Evolutionary conservation across 1,140 invertebrate genomes (phyloP), one percentile per base, ranked within the genome.

Genomic region (Zaprionus inermis): DNA sequence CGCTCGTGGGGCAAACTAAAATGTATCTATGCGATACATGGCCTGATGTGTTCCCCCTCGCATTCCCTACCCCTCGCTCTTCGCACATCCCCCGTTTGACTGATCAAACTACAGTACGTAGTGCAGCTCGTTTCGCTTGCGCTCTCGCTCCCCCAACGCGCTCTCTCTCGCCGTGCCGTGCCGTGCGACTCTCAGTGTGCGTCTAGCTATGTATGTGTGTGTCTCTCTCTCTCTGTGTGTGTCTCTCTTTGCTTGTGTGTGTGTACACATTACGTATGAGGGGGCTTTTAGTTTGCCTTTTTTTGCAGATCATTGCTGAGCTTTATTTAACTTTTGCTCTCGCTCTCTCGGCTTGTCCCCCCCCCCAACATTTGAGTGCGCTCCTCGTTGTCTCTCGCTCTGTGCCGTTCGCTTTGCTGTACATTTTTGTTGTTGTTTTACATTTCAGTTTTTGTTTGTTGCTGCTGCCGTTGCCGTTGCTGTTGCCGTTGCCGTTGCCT

Each of bases 291-390:
- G 84, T 86, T 77, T 82, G 74, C 75, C 66, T 36, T 69, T 63
- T 77, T 89, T 80, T 89, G 81, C 84, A 88, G 83, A 88, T 88
- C 83, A 88, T 88, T 61, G 84, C 73, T 60, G 78, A 89, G 85
- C 85, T 89, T 89, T 89, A 89, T 89, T 89, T 89, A 89, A 89
- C 84, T 84, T 90, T 89, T 90, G 78, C 81, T 90, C 84, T 38
- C 36, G 9, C 36, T 38, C 36, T 36, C 34, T 36, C 34, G n/a
- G n/a, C n/a, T n/a, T n/a, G n/a, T n/a, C n/a, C n/a, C n/a, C n/a
- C 44, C 69, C 71, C 49, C 56, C 63, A 57, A 70, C 32, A 65
- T 57, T 51, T 54, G 18, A 54, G 28, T 64, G 55, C 68, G 55
- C 68, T 68, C 54, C 67, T 59, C 41, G 18, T 16, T 70, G 36